Evolutionary conservation across 2,797 vertebrate species (phyloP), one percentile per base, ranked within the genome.

Genomic region (Xenentodon cancila): DNA sequence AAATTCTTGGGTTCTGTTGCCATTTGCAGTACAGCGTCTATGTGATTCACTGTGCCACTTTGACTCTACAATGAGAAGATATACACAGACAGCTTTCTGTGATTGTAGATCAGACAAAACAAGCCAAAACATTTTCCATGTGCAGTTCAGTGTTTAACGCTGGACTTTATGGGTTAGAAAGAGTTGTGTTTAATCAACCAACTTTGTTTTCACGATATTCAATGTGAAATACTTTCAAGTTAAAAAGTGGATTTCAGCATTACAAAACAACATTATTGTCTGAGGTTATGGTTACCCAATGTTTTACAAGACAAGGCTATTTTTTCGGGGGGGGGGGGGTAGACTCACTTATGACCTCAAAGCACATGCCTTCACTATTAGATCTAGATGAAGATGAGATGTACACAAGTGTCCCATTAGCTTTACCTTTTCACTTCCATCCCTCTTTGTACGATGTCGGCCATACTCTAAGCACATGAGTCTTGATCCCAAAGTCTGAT

Each of bases 331-430:
- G 15, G 9, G 80, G 78, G 54, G 61, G 82, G 79, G 68, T 67
- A 53, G 77, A 81, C 74, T 75, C 73, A 80, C 84, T 77, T 83
- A 79, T 94, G 93, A 94, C 93, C 92, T 92, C 84, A 84, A 82
- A 90, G 68, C 59, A 49, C 60, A 67, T 82, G 84, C 54, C 57
- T 59, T 79, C 77, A 50, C 91, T 89, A 88, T 90, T 93, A 89
- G 90, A 93, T 93, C 89, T 71, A 82, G 87, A 89, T 92, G 86
- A 86, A 86, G 92, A 92, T 90, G 90, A 79, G 86, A 85, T 88
- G 84, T 92, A 88, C 88, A 81, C 83, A 64, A 85, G 79, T 86
- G 90, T 90, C 91, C 92, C 82, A 91, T 90, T 91, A 92, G 89
- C 64, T 67, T 71, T 72, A 68, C 80, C 89, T 91, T 91, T 93